Percentiles rank a stretch among this genome's conserved stretches.
Conservation (phyloP, 2,797 vertebrate genomes). For the Channallabes apus region DNA sequence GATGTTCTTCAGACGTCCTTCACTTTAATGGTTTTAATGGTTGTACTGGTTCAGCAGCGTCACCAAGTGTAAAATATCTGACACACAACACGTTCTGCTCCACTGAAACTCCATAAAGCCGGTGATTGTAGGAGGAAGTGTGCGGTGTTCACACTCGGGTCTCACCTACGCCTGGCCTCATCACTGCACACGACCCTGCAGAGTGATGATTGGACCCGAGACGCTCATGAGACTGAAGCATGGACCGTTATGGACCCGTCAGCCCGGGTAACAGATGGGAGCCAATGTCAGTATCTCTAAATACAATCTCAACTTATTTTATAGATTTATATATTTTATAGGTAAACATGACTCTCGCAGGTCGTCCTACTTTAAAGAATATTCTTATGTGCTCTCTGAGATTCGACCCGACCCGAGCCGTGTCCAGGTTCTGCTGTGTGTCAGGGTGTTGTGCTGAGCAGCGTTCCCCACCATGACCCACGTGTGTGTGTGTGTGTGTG, state of each 20-base stretch:
- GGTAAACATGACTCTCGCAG: background rate
- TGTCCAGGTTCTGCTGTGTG: background rate
- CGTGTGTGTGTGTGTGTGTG: too few species aligned
- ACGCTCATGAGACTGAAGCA: background rate
- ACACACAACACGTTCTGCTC: too few species aligned
- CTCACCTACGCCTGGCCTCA: background rate
- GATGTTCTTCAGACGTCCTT: too few species aligned
- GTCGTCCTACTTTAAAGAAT: background rate
- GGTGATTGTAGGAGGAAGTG: too few species aligned
- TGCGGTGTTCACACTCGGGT: background rate
- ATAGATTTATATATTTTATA: too few species aligned
- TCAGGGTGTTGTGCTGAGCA: background rate
- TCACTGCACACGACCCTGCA: too few species aligned
- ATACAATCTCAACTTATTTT: background rate
- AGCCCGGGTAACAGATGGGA: background rate
- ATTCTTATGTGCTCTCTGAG: background rate
- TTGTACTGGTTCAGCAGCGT: too few species aligned
- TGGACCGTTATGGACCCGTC: background rate
- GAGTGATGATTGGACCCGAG: background rate
- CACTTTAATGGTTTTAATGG: too few species aligned
- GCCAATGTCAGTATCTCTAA: background rate
- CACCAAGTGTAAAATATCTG: too few species aligned
- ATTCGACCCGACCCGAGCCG: too few species aligned
- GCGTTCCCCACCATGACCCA: too few species aligned
- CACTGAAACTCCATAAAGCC: too few species aligned